phyloP scores from a whole-genome alignment of 2,113 vertebrate species.

The Rhea americana region DNA sequence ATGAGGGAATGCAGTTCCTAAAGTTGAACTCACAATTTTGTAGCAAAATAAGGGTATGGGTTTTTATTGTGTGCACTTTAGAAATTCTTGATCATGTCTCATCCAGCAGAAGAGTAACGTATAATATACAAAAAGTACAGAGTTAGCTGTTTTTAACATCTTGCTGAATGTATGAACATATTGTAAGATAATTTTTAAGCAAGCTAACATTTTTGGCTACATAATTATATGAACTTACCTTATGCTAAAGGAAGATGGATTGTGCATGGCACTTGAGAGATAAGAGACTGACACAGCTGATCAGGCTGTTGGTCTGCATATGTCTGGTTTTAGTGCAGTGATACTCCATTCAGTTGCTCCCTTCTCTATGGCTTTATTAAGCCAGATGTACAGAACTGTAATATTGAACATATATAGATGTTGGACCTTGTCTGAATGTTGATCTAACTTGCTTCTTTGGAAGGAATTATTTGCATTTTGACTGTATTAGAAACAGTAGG shows the following conservation, averaged over 20 bases:
- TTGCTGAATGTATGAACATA: neutral
- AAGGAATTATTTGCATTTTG: slow-evolving; percentile 4
- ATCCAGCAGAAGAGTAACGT: neutral
- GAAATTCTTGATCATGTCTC: neutral
- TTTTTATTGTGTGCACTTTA: neutral
- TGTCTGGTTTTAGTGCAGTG: neutral
- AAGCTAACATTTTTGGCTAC: neutral
- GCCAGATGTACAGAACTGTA: slow-evolving; percentile 3
- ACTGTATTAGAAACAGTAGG: neutral
- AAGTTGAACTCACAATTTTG: neutral
- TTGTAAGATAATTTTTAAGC: neutral
- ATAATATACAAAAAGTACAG: neutral
- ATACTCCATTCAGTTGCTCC: neutral
- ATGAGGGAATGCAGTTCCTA: neutral
- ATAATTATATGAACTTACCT: neutral
- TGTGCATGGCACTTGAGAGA: neutral
- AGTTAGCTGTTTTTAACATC: neutral
- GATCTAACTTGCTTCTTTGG: neutral
- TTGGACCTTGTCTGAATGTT: neutral
- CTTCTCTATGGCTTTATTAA: neutral
- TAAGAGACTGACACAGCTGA: neutral
- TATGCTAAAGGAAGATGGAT: neutral
- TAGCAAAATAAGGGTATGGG: neutral
- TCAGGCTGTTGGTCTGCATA: neutral
- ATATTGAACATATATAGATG: slow-evolving; percentile 29